phyloP scores from a whole-genome alignment of 2,113 vertebrate species.

The Erythrolamprus reginae region DNA sequence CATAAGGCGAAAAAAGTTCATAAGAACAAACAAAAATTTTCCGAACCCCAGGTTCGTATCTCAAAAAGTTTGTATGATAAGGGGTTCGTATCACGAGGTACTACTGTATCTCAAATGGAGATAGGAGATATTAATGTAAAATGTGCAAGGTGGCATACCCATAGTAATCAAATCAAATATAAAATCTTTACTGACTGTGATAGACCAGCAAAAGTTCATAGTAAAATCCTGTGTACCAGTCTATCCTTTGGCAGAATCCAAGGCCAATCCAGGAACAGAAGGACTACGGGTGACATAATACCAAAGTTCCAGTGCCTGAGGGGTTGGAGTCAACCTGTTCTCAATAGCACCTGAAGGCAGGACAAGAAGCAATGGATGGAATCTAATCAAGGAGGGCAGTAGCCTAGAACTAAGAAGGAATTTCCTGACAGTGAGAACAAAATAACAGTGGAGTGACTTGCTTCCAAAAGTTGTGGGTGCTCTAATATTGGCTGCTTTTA shows the following conservation, averaged over 20 bases:
- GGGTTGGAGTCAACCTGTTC: not conserved
- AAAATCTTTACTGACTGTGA: not conserved
- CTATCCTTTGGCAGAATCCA: not conserved
- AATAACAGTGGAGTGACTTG: not conserved
- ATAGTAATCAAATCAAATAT: not conserved
- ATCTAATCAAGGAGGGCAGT: not conserved
- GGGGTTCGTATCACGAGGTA: too few relatives aligned
- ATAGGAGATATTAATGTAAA: not conserved
- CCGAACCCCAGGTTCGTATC: too few relatives aligned
- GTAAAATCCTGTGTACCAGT: not conserved
- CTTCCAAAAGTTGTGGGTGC: not conserved
- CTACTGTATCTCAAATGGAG: not conserved
- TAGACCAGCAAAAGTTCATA: not conserved
- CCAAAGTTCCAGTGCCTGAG: not conserved
- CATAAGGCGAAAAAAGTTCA: too few relatives aligned
- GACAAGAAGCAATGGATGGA: not conserved
- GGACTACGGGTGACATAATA: not conserved
- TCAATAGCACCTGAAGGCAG: not conserved
- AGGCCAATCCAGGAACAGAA: not conserved
- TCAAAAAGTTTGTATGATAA: too few relatives aligned
- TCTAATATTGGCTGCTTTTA: not conserved
- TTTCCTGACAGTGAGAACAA: not conserved
- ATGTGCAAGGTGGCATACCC: not conserved
- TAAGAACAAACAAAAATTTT: too few relatives aligned
- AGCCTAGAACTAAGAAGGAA: not conserved